These are phyloP conservation scores for Tetramorium bicarinatum DNA, from an alignment of 2,888 invertebrate genomes.

Conservation along the genomic window DNA sequence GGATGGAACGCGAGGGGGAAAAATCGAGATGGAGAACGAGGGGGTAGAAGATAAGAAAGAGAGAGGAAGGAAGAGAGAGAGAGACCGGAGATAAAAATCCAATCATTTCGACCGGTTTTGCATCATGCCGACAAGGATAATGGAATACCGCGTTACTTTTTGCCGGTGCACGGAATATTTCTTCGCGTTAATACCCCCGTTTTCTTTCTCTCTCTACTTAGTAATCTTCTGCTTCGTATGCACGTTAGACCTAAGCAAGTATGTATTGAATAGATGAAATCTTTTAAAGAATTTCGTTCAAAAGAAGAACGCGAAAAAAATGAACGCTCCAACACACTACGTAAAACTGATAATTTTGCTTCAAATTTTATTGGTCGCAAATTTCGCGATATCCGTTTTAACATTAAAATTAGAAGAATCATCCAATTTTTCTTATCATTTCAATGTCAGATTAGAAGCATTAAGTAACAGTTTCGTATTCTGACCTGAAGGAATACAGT, in stretches of 20 bases:
- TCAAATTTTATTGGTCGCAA: neutral
- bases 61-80: slow-evolving; percentile 50
- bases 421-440: neutral
- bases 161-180: slow-evolving; percentile 82
- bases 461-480: neutral
- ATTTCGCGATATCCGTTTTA: neutral
- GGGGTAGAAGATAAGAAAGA: neutral
- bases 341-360: neutral
- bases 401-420: neutral
- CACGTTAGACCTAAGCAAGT: slow-evolving; percentile 63
- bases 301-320: neutral
- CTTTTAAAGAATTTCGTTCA: neutral
- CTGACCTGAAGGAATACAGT: neutral
- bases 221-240: slow-evolving; percentile 52
- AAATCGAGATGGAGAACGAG: slow-evolving; percentile 47
- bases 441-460: neutral
- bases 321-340: neutral
- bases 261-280: neutral
- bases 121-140: slow-evolving; percentile 82
- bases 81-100: slow-evolving; percentile 82
- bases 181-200: slow-evolving; percentile 81
- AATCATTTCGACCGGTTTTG: slow-evolving; percentile 85
- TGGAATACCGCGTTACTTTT: slow-evolving; percentile 84
- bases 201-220: slow-evolving; percentile 57
- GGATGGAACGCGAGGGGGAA: slow-evolving; percentile 40